Conservation (phyloP, 2,797 vertebrate genomes). For the Coregonus sp. region DNA sequence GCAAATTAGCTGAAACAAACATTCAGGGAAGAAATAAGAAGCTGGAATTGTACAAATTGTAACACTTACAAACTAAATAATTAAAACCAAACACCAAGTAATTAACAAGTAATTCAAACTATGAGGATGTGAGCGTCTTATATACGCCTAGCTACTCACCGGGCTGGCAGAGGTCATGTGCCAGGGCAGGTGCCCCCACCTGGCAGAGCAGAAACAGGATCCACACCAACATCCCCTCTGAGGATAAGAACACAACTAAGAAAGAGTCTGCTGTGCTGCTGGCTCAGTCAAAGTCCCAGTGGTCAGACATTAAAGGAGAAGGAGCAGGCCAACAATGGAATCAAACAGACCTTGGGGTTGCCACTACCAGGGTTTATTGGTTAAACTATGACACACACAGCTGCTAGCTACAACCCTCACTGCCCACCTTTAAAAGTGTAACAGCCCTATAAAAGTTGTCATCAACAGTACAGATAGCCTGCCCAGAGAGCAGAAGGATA, state of each 20-base stretch:
- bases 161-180: slow-evolving; percentile 70
- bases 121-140: not conserved
- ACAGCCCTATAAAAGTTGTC: not conserved
- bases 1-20: not conserved
- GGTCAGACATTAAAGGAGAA: slow-evolving; percentile 28
- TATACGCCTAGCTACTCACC: slow-evolving; percentile 63
- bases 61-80: not conserved
- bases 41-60: not conserved
- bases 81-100: not conserved
- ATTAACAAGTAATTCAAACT: no score
- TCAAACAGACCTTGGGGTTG: slow-evolving; percentile 40
- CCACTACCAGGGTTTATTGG: slow-evolving; percentile 63
- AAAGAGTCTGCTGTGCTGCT: slow-evolving; percentile 35
- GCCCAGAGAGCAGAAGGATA: not conserved
- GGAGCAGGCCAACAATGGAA: slow-evolving; percentile 59
- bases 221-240: slow-evolving; percentile 73
- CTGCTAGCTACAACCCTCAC: slow-evolving; percentile 18
- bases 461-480: not conserved
- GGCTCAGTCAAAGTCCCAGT: slow-evolving; percentile 67
- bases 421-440: slow-evolving; percentile 15
- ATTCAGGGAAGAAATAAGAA: not conserved
- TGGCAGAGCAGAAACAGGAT: slow-evolving; percentile 71
- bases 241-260: slow-evolving; percentile 48
- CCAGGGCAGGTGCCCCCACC: slow-evolving; percentile 40
- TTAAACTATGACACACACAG: slow-evolving; percentile 64